Base-by-base conservation (phyloP, 2,888 invertebrate species). In the Gortyna flavago region DNA sequence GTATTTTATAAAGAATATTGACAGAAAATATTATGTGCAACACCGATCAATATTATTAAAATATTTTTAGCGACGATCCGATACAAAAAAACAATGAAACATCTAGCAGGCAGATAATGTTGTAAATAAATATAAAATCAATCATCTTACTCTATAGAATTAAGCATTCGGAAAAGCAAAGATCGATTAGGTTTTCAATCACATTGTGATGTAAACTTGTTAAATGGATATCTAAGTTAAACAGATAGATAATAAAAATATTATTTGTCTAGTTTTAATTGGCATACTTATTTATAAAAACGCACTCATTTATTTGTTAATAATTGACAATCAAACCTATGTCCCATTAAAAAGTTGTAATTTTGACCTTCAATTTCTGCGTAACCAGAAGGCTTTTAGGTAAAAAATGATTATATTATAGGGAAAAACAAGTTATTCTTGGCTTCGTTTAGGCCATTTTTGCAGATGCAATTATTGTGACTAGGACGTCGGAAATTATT, bases 41-140 rank as follows among this genome's bases (percentile, higher is more conserved):
- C 54, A 85, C 62, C 18, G 16, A 61, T 66, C 25, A 72, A 68
- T 25, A 9, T 44, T 59, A 79, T 38, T 35, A 59, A 72, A 57
- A 32, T 38, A 8, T 32, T 61, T 61, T 29, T 61, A 16, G 5
- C 35, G n/a, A 73, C 64, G 59, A 71, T 71, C 2, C 25, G 21
- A 32, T 57, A n/a, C 8, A 59, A 66, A 70, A 62, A 69, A 69
- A 72, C n/a, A 54, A 62, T 51, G 7, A 41, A 64, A 29, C 66
- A 79, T 35, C 29, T 68, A 62, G 6, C 16, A 7, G 18, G 0
- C 16, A 25, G 61, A 6, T 72, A 29, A 2, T 25, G 16, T 21
- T 21, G 21, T 29, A 65, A 18, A 61, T 29, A 67, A 29, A 25
- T 48, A 72, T 44, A 44, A 44, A 35, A 35, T 35, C 2, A 71